These are phyloP conservation scores for Chrysaora quinquecirrha DNA, from an alignment of 30 jellyfish, hydroid and myxozoan genomes.

Conservation along the genomic window DNA sequence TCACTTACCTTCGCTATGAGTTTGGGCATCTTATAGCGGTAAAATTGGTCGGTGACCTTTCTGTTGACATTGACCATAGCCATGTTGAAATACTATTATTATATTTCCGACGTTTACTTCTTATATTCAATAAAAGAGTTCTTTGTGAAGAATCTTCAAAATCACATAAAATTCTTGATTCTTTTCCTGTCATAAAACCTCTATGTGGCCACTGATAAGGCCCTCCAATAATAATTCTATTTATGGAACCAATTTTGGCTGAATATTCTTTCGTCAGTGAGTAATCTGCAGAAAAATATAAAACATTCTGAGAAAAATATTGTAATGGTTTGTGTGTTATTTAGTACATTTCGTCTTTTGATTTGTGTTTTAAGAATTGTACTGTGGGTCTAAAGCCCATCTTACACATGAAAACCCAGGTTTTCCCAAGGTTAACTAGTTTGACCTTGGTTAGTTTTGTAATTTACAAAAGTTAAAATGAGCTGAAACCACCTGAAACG, in stretches of 20 bases:
- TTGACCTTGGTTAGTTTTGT: too few relatives aligned
- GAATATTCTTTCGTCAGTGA: slow-evolving; percentile 26
- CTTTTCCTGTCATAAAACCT: slow-evolving; percentile 83
- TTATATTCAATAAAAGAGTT: slow-evolving; percentile 59
- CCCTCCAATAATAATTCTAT: slow-evolving; percentile 60
- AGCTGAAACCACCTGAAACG: too few relatives aligned
- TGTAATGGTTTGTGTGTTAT: too few relatives aligned
- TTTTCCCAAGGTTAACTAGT: too few relatives aligned
- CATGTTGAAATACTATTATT: slow-evolving; percentile 55
- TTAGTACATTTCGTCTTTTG: too few relatives aligned
- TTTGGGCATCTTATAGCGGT: slow-evolving; percentile 98
- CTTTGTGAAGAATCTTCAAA: slow-evolving; percentile 64
- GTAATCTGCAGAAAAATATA: slow-evolving; percentile 22
- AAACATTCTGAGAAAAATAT: too few relatives aligned
- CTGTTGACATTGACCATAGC: slow-evolving; percentile 98
- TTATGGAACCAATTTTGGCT: slow-evolving; percentile 70
- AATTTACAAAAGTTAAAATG: too few relatives aligned
- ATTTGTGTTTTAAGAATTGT: too few relatives aligned
- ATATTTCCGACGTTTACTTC: slow-evolving; percentile 63
- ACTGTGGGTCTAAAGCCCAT: too few relatives aligned
- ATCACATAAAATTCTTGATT: slow-evolving; percentile 46
- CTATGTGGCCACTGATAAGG: slow-evolving; percentile 75
- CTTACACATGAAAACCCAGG: too few relatives aligned
- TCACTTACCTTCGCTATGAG: slow-evolving; percentile 91
- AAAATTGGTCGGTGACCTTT: slow-evolving; percentile 97